Conservation (phyloP, 2,888 invertebrate genomes). For the Plemyria rubiginata region DNA sequence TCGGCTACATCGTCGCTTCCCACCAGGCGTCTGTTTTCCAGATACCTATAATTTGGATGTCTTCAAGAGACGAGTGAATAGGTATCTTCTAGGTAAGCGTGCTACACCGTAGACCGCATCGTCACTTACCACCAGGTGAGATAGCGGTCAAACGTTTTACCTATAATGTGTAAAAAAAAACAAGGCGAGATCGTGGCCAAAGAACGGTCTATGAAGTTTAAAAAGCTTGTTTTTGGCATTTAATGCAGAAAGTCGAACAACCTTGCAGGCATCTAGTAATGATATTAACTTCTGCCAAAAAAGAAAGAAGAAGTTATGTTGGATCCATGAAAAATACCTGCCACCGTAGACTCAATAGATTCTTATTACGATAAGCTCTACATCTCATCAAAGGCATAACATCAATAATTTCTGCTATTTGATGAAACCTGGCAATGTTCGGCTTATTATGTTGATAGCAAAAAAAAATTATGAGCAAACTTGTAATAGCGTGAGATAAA, state of each 20-base stretch:
- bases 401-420: constrained; percentile 28
- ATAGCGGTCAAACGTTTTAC: no score
- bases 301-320: background rate
- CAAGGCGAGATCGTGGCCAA: no score
- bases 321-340: constrained; percentile 5
- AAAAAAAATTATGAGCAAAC: constrained; percentile 32
- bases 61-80: no score
- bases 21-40: no score
- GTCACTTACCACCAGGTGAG: no score
- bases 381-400: constrained; percentile 17
- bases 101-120: no score
- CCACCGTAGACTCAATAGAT: constrained; percentile 8
- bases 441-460: constrained; percentile 20
- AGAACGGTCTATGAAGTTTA: no score
- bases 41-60: no score
- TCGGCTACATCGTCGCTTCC: no score
- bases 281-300: background rate
- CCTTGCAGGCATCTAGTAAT: background rate
- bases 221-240: no score
- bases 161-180: no score
- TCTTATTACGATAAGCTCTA: constrained; percentile 21
- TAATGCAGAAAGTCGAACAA: background rate
- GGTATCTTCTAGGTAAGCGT: no score
- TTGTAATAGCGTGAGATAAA: constrained; percentile 20
- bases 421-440: constrained; percentile 25